Conservation (phyloP, 2,888 invertebrate genomes). For the Lasioglossum leucozonium region DNA sequence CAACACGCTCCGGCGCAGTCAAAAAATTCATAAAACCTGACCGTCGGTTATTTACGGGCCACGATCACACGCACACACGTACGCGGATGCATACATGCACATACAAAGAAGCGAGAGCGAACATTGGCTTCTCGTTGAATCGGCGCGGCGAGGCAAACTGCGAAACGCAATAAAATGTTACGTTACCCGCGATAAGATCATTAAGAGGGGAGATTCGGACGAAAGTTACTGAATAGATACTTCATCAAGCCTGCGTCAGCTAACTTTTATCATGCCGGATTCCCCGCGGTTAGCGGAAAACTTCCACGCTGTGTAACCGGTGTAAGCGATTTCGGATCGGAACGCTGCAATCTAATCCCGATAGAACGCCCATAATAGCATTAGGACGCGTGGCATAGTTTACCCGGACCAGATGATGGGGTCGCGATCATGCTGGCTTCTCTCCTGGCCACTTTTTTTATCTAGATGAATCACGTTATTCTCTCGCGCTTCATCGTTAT, state of each 20-base stretch:
- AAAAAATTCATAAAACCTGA: constrained; percentile 28
- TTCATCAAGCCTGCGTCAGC: constrained; percentile 53
- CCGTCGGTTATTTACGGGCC: constrained; percentile 7
- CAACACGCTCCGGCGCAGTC: background rate
- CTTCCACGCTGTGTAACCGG: background rate
- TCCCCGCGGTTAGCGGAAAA: constrained; percentile 21
- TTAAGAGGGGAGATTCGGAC: constrained; percentile 34
- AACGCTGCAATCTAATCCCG: constrained; percentile 37
- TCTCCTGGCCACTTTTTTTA: background rate
- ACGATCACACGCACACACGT: background rate
- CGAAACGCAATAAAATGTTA: constrained; percentile 34
- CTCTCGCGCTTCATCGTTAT: background rate
- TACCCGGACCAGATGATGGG: background rate
- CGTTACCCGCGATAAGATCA: constrained; percentile 24
- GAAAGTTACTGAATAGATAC: constrained; percentile 44
- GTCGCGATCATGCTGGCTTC: background rate
- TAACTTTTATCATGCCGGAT: constrained; percentile 29
- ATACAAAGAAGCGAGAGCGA: background rate
- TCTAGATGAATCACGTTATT: background rate
- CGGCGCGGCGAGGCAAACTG: background rate
- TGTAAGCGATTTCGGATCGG: constrained; percentile 30
- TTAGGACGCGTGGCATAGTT: constrained; percentile 20
- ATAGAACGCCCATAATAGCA: constrained; percentile 24
- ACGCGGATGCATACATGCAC: background rate
- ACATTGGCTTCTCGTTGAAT: background rate